Evolutionary conservation across 2,113 vertebrate species (phyloP).

Genomic region (Helogale parvula): DNA sequence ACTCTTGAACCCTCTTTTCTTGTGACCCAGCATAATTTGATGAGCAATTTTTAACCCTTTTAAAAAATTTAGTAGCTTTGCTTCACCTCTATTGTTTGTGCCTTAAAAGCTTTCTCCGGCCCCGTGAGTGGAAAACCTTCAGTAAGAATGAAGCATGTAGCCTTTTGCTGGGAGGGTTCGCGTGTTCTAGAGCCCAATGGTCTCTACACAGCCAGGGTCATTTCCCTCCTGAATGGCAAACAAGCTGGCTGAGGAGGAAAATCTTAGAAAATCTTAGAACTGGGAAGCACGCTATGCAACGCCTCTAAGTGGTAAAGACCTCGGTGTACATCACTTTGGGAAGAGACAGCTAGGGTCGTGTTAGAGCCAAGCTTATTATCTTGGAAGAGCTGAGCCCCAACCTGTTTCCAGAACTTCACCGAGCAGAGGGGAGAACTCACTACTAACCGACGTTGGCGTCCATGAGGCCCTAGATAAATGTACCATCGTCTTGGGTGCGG

Average conservation of each 20-base stretch:
- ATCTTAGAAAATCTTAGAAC: neutral
- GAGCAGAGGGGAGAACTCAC: neutral
- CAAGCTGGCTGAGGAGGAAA: neutral
- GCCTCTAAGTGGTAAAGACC: neutral
- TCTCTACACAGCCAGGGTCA: neutral
- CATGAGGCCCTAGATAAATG: neutral
- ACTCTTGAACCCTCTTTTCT: neutral
- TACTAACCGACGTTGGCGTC: too few relatives aligned
- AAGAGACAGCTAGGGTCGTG: neutral
- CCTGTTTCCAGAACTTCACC: neutral
- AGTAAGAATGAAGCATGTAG: neutral
- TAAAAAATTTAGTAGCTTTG: conserved; percentile 46
- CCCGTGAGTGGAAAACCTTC: neutral
- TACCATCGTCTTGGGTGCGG: too few relatives aligned
- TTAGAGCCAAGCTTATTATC: neutral
- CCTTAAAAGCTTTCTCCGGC: conserved; percentile 13
- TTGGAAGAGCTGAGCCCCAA: neutral
- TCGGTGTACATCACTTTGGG: neutral
- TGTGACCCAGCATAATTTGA: neutral
- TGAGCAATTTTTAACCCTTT: conserved; percentile 48
- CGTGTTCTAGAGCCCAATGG: neutral
- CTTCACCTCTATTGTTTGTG: neutral
- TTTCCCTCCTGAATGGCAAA: conserved; percentile 3
- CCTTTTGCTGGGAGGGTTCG: neutral
- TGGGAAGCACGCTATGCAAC: neutral